A percentile compares a stretch with the other conserved stretches of the same genome.
Evolutionary conservation across 2,888 invertebrate species (phyloP).

Genomic region (Acanthococcus lagerstroemiae): DNA sequence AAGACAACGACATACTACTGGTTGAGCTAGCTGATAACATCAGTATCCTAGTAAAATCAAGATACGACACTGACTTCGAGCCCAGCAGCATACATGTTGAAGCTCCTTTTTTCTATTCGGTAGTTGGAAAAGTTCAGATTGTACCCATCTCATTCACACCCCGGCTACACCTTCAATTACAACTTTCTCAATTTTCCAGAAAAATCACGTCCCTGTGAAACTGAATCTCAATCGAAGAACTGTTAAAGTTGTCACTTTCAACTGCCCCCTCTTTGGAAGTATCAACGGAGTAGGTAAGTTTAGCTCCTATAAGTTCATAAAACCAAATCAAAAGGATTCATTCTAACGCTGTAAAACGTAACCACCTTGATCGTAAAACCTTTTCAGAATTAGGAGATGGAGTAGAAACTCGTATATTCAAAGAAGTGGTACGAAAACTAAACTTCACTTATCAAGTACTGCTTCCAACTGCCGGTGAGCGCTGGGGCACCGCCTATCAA

Average conservation of each 20-base stretch:
- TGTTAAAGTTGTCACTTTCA: constrained; percentile 6
- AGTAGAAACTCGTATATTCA: constrained; percentile 33
- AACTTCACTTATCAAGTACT: constrained; percentile 28
- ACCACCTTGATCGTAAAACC: too few relatives aligned
- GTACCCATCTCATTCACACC: too few relatives aligned
- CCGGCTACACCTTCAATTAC: too few relatives aligned
- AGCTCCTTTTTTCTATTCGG: too few relatives aligned
- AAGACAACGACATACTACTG: too few relatives aligned
- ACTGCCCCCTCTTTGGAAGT: constrained; percentile 8
- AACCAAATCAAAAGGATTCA: neutral
- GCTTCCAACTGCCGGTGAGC: constrained; percentile 20
- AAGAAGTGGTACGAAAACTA: constrained; percentile 29
- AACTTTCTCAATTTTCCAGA: neutral
- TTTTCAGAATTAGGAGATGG: constrained; percentile 29
- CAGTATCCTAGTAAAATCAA: too few relatives aligned
- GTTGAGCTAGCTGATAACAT: too few relatives aligned
- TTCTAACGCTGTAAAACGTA: too few relatives aligned
- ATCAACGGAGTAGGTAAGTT: neutral
- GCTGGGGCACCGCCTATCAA: constrained; percentile 31
- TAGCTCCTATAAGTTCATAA: neutral
- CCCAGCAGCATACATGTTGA: too few relatives aligned
- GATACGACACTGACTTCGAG: too few relatives aligned
- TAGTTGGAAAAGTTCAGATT: too few relatives aligned
- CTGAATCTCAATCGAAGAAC: neutral
- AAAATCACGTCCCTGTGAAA: neutral